Conservation (phyloP, 2,888 invertebrate genomes). For the Pimpla rufipes region DNA sequence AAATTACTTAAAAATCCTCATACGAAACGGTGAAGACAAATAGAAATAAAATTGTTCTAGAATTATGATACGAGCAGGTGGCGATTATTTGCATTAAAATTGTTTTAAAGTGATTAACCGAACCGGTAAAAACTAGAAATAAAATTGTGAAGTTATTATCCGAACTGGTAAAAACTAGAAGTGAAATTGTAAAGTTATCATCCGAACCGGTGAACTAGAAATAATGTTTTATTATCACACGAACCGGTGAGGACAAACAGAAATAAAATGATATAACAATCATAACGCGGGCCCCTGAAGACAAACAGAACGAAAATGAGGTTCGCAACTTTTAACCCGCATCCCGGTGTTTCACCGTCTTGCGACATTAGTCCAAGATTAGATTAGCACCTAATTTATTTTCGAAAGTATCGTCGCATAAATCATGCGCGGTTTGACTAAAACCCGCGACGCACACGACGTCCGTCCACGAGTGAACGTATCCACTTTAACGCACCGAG, state of each 20-base stretch:
- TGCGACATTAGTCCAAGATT: slow-evolving; percentile 6
- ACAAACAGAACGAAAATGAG: no score
- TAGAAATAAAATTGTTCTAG: neutral
- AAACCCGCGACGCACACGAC: slow-evolving; percentile 24
- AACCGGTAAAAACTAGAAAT: no score
- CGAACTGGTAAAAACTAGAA: no score
- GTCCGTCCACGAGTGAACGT: slow-evolving; percentile 34
- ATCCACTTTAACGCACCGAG: slow-evolving; percentile 9
- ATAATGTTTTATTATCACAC: no score
- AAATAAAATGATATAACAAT: neutral
- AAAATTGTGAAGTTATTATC: no score
- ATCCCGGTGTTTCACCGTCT: neutral
- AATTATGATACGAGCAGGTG: neutral
- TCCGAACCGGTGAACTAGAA: no score
- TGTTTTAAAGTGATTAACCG: no score
- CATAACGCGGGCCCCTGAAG: neutral
- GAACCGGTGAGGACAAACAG: no score
- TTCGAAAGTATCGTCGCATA: slow-evolving; percentile 21
- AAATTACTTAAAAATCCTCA: no score
- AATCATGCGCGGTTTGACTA: slow-evolving; percentile 38
- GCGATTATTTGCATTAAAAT: no score
- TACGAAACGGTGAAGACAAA: neutral
- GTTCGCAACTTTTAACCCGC: slow-evolving; percentile 10
- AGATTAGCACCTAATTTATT: slow-evolving; percentile 9
- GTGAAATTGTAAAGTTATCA: no score